Conservation (phyloP, 2,797 vertebrate species). For the Microctenopoma stevenorrisi region DNA sequence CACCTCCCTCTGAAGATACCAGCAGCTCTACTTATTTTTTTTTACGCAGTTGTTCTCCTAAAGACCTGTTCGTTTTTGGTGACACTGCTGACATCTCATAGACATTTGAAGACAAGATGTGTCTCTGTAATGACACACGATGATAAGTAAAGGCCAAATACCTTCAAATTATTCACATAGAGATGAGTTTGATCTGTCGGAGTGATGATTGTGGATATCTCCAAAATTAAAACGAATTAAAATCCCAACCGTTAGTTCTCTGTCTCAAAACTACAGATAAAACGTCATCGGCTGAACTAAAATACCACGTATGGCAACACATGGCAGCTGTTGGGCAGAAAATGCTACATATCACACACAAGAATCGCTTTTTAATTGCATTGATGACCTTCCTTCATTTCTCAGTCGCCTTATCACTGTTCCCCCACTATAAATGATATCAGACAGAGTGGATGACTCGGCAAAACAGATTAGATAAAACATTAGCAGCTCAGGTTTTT, state of each 20-base stretch:
- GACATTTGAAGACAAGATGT: too few relatives aligned
- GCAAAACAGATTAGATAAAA: conserved; percentile 52
- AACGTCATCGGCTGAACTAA: not conserved
- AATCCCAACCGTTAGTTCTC: not conserved
- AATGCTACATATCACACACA: not conserved
- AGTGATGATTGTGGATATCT: too few relatives aligned
- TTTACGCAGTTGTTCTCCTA: too few relatives aligned
- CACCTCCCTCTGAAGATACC: not conserved
- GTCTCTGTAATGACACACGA: too few relatives aligned
- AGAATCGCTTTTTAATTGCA: not conserved
- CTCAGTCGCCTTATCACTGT: conserved; percentile 15
- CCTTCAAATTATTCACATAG: too few relatives aligned
- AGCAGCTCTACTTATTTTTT: not conserved
- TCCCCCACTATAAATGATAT: not conserved
- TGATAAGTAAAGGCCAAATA: too few relatives aligned
- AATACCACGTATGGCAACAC: not conserved
- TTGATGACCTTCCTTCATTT: not conserved
- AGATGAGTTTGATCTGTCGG: conserved; percentile 4
- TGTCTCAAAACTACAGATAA: not conserved
- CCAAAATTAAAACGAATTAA: too few relatives aligned
- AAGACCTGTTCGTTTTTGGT: not conserved
- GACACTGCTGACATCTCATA: too few relatives aligned
- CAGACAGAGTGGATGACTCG: conserved; percentile 31
- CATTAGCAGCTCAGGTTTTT: conserved; percentile 7
- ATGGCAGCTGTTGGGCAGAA: not conserved